Base-by-base conservation (phyloP, 2,797 vertebrate genomes). In the Adelosebastes latens region DNA sequence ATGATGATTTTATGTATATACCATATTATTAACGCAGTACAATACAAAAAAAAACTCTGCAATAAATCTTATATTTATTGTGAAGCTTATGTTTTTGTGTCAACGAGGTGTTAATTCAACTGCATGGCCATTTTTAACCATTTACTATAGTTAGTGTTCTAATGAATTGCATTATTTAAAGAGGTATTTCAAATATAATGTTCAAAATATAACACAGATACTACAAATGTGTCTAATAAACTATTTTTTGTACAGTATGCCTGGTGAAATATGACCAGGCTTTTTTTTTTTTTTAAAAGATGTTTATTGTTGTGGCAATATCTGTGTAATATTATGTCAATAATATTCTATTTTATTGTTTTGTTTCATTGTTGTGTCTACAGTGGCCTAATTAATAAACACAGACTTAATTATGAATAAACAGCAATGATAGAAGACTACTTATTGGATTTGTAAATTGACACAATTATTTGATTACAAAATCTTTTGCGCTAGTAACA, bases 291-390 rank as follows among this genome's bases (percentile, higher is more conserved):
- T 39, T 39, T 14, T n/a, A n/a, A 39, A 14, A 25, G 7, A 22
- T 42, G 5, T 25, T 13, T 39, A 25, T 82, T 69, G 13, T n/a
- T 83, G 10, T 63, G 29, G 64, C 18, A 27, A 18, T 67, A 55
- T 39, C 18, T 14, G 4, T 60, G 6, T n/a, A 34, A 34, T 42
- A 34, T 22, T 20, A 1, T 59, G 59, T 78, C 63, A 76, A 42
- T 81, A 32, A 64, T 62, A 39, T 46, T 62, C 13, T 13, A 18
- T 76, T 61, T 52, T 10, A 66, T 31, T 58, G 6, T 49, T 56
- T 63, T 60, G 14, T 74, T 34, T 72, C 27, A 75, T 49, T 83
- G 42, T 58, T 60, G 34, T 58, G 29, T 62, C 69, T 72, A 49
- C 49, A 72, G 13, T 27, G 61, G 42, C 63, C 14, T 68, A 34